Evolutionary conservation across 2,113 vertebrate species (phyloP).

Genomic region (Opisthocomus hoazin): DNA sequence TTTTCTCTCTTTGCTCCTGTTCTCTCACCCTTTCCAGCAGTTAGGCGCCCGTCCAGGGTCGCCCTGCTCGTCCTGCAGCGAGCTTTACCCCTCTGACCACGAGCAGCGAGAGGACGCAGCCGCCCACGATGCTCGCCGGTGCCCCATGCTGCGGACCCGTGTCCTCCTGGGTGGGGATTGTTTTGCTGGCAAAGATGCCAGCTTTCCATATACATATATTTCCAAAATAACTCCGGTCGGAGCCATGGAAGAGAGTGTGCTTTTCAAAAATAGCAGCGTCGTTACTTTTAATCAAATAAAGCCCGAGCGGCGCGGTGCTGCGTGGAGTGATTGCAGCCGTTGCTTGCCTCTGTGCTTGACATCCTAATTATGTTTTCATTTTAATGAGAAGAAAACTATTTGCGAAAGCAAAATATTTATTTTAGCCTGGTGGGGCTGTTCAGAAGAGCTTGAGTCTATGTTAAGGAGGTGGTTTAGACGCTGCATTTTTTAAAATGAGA

Average conservation of each 20-base stretch:
- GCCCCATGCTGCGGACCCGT: fast-evolving
- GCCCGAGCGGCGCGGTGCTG: neutral
- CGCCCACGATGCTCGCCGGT: fast-evolving
- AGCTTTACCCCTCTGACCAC: neutral
- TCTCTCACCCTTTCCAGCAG: neutral
- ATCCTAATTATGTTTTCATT: neutral
- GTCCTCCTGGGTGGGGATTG: neutral
- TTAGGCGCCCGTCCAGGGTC: neutral
- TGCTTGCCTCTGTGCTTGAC: neutral
- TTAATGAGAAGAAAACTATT: constrained; percentile 11
- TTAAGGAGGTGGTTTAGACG: neutral
- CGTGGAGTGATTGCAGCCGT: neutral
- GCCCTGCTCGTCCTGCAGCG: fast-evolving
- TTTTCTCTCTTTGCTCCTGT: neutral
- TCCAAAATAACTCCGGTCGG: neutral
- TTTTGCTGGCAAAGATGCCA: neutral
- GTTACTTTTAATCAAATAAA: constrained; percentile 21
- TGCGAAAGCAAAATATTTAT: constrained; percentile 25
- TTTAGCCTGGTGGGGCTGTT: constrained; percentile 3
- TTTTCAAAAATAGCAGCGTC: neutral
- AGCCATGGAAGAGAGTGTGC: neutral
- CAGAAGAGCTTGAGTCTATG: neutral
- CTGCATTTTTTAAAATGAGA: neutral
- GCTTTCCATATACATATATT: neutral
- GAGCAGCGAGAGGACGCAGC: neutral